Conservation (phyloP, 2,113 vertebrate genomes). For the Coturnix japonica region DNA sequence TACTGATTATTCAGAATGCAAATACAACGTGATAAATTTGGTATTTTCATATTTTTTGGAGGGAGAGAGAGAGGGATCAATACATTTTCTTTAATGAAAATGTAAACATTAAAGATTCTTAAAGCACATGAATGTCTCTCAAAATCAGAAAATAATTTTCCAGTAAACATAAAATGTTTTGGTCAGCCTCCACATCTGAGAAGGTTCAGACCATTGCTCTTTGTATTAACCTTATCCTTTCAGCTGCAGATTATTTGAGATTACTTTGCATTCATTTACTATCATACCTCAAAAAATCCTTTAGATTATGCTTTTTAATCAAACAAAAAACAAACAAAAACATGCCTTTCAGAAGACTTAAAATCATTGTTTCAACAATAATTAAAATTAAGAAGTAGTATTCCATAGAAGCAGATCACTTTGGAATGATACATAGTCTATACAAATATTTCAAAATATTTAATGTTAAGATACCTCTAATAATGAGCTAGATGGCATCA, state of each 20-base stretch:
- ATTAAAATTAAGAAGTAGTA: not conserved
- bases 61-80: not conserved
- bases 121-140: not conserved
- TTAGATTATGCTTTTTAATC: not conserved
- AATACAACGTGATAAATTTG: not conserved
- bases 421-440: not conserved
- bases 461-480: not conserved
- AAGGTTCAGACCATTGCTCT: not conserved
- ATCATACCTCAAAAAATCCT: not conserved
- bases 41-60: not conserved
- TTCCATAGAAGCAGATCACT: not conserved
- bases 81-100: not conserved
- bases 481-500: not conserved
- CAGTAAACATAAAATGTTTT: not conserved
- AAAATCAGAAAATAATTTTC: not conserved
- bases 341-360: not conserved
- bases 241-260: not conserved
- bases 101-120: not conserved
- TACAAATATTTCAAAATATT: not conserved
- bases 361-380: not conserved
- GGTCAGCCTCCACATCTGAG: not conserved
- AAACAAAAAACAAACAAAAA: not conserved
- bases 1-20: not conserved
- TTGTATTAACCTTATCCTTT: not conserved
- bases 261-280: not conserved